A percentile compares a stretch with the other conserved stretches of the same genome.
Conservation (phyloP, 1,140 invertebrate genomes). For the Lepidurus couesii region DNA sequence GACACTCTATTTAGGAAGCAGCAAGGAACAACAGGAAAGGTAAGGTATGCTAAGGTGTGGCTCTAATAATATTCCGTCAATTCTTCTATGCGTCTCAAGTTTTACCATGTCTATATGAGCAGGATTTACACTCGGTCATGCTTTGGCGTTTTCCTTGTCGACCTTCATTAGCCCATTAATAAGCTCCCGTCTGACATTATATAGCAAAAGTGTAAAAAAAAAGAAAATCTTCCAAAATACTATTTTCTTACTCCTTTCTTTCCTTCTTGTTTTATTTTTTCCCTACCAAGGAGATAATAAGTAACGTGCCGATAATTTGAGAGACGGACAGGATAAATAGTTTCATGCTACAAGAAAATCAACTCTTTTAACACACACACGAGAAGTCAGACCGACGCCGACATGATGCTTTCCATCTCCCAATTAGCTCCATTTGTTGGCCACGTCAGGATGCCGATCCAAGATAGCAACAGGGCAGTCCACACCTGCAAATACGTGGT, state of each 20-base stretch:
- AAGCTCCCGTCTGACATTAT: not conserved
- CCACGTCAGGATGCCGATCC: constrained; percentile 9
- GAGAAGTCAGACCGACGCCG: not conserved
- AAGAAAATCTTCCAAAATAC: too few species aligned
- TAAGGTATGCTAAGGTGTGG: not conserved
- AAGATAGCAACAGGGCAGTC: not conserved
- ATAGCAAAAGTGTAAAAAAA: too few species aligned
- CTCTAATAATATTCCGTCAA: constrained; percentile 22
- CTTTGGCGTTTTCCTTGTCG: not conserved
- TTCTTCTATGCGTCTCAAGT: not conserved
- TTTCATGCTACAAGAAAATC: not conserved
- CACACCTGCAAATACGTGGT: not conserved
- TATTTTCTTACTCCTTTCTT: too few species aligned
- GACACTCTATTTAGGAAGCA: constrained; percentile 9
- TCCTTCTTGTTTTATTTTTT: not conserved
- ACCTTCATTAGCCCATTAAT: constrained; percentile 19
- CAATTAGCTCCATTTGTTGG: constrained; percentile 4
- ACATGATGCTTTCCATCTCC: not conserved
- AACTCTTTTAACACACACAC: not conserved
- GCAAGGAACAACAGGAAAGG: not conserved
- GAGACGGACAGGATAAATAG: not conserved
- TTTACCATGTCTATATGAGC: not conserved
- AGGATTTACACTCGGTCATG: constrained; percentile 5
- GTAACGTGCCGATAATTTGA: not conserved
- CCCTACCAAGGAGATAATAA: not conserved